Percentiles rank a stretch among this genome's conserved stretches.
Conservation (phyloP, 1,140 invertebrate genomes). For the Archivesica marissinica region DNA sequence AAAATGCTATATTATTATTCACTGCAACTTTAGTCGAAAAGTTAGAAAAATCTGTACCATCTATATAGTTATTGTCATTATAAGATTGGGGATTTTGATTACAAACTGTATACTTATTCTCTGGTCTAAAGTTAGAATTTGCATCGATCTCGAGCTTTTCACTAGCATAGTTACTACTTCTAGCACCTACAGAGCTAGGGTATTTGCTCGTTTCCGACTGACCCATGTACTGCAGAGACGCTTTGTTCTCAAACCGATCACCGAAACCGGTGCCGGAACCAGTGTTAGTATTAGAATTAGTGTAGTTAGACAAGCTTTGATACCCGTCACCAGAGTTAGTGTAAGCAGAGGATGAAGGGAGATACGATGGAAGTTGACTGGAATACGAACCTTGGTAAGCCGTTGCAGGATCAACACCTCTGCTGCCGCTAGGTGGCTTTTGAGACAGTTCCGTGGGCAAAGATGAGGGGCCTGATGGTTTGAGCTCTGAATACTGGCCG, state of each 20-base stretch:
- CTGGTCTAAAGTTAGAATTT: slow-evolving; percentile 36
- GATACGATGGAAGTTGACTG: slow-evolving; percentile 20
- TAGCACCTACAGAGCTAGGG: slow-evolving; percentile 12
- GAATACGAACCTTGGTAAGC: slow-evolving; percentile 12
- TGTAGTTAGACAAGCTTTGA: slow-evolving; percentile 32
- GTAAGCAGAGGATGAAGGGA: neutral
- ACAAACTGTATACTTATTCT: slow-evolving; percentile 15
- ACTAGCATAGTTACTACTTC: slow-evolving; percentile 27
- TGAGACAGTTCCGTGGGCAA: slow-evolving; percentile 39
- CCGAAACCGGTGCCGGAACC: neutral
- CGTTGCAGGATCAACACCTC: neutral
- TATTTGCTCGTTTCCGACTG: slow-evolving; percentile 11
- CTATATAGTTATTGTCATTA: slow-evolving; percentile 43
- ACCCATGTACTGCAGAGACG: neutral
- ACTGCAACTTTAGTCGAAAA: slow-evolving; percentile 51
- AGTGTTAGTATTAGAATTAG: slow-evolving; percentile 11
- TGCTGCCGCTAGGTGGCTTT: slow-evolving; percentile 19
- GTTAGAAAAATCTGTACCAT: slow-evolving; percentile 55
- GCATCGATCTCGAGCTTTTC: slow-evolving; percentile 37
- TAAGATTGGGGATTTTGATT: neutral
- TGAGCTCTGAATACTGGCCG: slow-evolving; percentile 15
- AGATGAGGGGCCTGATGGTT: slow-evolving; percentile 30
- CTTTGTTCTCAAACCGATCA: slow-evolving; percentile 1
- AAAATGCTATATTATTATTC: slow-evolving; percentile 39
- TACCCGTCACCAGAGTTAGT: slow-evolving; percentile 46